Conservation (phyloP, 2,888 invertebrate genomes). For the Tetranychus truncatus region DNA sequence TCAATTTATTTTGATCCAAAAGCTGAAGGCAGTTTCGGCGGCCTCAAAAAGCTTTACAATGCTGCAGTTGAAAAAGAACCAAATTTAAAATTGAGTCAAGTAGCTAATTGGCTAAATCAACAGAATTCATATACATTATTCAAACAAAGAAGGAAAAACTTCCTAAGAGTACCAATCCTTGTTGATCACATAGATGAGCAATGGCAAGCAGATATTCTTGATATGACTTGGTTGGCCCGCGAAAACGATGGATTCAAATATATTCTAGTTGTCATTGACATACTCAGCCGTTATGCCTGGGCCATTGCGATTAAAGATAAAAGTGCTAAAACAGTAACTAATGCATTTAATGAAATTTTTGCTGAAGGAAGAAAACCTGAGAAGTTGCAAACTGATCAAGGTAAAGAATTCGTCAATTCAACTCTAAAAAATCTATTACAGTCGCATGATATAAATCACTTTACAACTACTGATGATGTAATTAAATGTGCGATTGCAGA, state of each 20-base stretch:
- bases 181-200: conserved; percentile 26
- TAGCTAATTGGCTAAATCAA: not conserved
- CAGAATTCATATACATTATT: not conserved
- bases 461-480: conserved; percentile 26
- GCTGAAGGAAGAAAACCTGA: not conserved
- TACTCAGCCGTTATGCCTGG: conserved; percentile 26
- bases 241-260: conserved; percentile 25
- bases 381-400: conserved; percentile 23
- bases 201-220: conserved; percentile 25
- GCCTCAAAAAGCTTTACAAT: too few relatives aligned
- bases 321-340: conserved; percentile 17
- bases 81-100: not conserved
- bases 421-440: conserved; percentile 2
- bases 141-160: not conserved
- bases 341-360: not conserved
- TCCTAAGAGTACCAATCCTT: conserved; percentile 2
- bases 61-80: not conserved
- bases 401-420: conserved; percentile 25
- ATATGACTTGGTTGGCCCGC: conserved; percentile 17
- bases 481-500: conserved; percentile 29
- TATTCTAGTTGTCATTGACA: conserved; percentile 26
- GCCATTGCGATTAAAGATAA: conserved; percentile 25
- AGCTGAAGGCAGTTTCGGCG: not conserved
- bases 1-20: too few relatives aligned
- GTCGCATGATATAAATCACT: conserved; percentile 21